Evolutionary conservation across 2,113 vertebrate species (phyloP).

Genomic region (Formicarius rufipectus): DNA sequence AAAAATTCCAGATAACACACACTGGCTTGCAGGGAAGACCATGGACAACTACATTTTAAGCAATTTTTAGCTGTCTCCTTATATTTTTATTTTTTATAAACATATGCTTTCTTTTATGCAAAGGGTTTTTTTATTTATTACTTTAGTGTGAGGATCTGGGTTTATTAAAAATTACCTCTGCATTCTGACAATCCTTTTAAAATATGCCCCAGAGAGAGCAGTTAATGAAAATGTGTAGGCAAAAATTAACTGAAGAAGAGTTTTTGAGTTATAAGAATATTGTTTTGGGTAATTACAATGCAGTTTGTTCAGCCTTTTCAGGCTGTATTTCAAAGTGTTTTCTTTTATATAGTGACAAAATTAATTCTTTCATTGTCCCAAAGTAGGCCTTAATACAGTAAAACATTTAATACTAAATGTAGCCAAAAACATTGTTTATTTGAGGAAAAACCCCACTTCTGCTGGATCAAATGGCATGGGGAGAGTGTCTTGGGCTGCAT

Average conservation of each 20-base stretch:
- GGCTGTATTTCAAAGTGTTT: neutral
- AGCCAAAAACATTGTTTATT: neutral
- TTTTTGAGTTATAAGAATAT: neutral
- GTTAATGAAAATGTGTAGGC: neutral
- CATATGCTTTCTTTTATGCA: neutral
- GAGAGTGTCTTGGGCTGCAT: neutral
- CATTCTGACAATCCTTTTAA: neutral
- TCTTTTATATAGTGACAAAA: neutral
- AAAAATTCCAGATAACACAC: neutral
- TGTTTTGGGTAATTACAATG: neutral
- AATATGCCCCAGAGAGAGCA: neutral
- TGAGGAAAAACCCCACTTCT: neutral
- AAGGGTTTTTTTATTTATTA: neutral
- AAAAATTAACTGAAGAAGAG: neutral
- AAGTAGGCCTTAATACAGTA: neutral
- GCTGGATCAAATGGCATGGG: neutral
- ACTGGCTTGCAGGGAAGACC: neutral
- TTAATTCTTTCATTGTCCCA: neutral
- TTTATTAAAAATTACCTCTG: neutral
- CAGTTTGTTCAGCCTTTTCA: neutral
- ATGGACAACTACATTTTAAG: neutral
- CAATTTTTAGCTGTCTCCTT: neutral
- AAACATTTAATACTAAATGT: neutral
- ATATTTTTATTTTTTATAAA: neutral
- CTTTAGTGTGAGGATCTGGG: neutral